Conservation (phyloP, 2,113 vertebrate genomes). For the Microcebus murinus region DNA sequence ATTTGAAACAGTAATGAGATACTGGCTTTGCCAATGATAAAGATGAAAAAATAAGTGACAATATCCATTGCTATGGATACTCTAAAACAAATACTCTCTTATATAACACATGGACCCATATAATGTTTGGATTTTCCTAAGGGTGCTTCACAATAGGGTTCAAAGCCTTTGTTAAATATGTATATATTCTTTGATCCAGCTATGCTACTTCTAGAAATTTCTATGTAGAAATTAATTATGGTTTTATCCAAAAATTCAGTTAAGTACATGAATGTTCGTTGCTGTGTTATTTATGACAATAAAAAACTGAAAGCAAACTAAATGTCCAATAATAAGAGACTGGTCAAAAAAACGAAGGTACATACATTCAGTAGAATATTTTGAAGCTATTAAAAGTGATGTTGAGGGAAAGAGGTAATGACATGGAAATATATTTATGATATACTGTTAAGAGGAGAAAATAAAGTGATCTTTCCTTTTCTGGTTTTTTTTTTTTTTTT, state of each 20-base stretch:
- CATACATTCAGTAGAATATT: background rate
- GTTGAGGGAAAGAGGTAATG: background rate
- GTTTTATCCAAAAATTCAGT: background rate
- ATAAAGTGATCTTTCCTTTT: background rate
- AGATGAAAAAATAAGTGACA: background rate
- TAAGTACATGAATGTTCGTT: background rate
- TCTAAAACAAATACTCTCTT: background rate
- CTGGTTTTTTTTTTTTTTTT: no score
- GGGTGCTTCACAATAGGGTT: background rate
- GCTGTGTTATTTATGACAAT: background rate
- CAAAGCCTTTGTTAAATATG: background rate
- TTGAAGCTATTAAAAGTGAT: background rate
- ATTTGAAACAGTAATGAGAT: conserved; percentile 5
- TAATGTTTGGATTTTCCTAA: background rate
- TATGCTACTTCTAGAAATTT: background rate
- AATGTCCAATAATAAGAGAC: background rate
- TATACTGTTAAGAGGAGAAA: background rate
- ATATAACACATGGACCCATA: accelerated
- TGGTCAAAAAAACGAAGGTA: background rate
- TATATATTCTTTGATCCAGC: background rate
- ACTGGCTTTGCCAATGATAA: background rate
- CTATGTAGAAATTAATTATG: background rate
- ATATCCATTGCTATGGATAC: background rate
- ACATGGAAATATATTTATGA: background rate
- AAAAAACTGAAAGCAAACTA: conserved; percentile 13